Evolutionary conservation across 2,797 vertebrate genomes (phyloP), one percentile per base, ranked within the genome.

Genomic region (Myotis daubentonii): DNA sequence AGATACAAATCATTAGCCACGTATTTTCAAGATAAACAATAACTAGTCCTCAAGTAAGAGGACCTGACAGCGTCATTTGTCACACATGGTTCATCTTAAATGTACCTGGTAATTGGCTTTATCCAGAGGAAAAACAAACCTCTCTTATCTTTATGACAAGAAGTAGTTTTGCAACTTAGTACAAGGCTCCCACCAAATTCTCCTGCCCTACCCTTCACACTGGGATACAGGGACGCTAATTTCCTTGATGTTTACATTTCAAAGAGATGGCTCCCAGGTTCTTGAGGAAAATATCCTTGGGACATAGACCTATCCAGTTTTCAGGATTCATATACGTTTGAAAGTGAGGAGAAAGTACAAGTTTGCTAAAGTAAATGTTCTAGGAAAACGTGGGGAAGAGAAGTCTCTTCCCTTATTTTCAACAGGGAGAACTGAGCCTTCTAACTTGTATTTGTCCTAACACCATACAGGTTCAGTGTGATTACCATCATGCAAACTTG

Each of bases 1-100:
- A 36, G 62, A 83, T 44, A 95, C 5, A 81, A 83, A 87, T 80
- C 44, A 70, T 76, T 57, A 57, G 19, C 11, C n/a, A 47, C 13
- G 15, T 55, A 53, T 72, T 72, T 93, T 94, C 66, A 93, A 91
- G 72, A 93, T 74, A 84, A 93, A 68, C 87, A 91, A 65, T 83
- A 88, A 86, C 66, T 53, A 76, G 55, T 83, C 44, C 36, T 85
- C 84, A 76, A 79, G 47, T 28, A 91, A 94, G 44, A 91, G 70
- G 62, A 65, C 47, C 30, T 49, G 6, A n/a, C 9, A 62, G 38
- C 1, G 25, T 66, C 60, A 71, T 71, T 72, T 76, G 53, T 76
- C 87, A 91, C 28, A 79, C 23, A 47, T 1, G 81, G 38, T 51
- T 84, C 81, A 70, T 72, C 25, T 80, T 80, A 85, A 80, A 88